Evolutionary conservation across 2,888 invertebrate species (phyloP).

Genomic region (Artemia sinica): DNA sequence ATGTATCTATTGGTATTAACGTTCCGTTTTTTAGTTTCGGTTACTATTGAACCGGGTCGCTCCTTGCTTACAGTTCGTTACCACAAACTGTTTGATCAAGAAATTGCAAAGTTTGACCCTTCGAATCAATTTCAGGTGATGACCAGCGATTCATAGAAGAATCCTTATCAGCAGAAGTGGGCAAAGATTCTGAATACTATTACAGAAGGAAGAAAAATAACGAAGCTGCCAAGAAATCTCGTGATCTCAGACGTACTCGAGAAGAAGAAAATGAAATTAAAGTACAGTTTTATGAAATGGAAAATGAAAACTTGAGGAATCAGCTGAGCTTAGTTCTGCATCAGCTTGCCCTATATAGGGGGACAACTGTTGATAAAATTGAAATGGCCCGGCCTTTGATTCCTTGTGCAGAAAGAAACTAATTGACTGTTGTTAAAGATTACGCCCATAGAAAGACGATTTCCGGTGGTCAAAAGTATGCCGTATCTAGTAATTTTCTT

Average conservation of each 20-base stretch:
- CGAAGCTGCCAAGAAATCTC: slow-evolving; percentile 9
- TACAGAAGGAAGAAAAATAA: slow-evolving; percentile 8
- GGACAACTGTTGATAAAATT: background rate
- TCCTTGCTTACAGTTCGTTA: too few relatives aligned
- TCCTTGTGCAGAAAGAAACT: background rate
- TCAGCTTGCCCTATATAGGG: background rate
- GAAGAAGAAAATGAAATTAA: slow-evolving; percentile 12
- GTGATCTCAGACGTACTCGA: slow-evolving; percentile 11
- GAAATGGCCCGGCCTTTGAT: background rate
- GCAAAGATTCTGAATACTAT: background rate
- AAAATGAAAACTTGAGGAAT: slow-evolving; percentile 6
- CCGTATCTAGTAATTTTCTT: too few relatives aligned
- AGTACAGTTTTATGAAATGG: slow-evolving; percentile 11
- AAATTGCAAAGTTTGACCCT: too few relatives aligned
- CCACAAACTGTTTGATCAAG: too few relatives aligned
- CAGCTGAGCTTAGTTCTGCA: slow-evolving; percentile 1
- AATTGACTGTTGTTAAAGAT: background rate
- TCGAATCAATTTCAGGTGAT: background rate
- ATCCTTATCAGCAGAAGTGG: background rate
- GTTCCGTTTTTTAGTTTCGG: too few relatives aligned
- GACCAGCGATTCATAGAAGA: background rate
- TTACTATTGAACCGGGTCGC: too few relatives aligned
- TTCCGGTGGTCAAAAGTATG: too few relatives aligned
- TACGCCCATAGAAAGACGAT: too few relatives aligned
- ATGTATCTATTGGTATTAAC: too few relatives aligned